A percentile compares a stretch with the other conserved stretches of the same genome.
Conservation (phyloP, 2,888 invertebrate species). For the Reticulitermes lucifugus region DNA sequence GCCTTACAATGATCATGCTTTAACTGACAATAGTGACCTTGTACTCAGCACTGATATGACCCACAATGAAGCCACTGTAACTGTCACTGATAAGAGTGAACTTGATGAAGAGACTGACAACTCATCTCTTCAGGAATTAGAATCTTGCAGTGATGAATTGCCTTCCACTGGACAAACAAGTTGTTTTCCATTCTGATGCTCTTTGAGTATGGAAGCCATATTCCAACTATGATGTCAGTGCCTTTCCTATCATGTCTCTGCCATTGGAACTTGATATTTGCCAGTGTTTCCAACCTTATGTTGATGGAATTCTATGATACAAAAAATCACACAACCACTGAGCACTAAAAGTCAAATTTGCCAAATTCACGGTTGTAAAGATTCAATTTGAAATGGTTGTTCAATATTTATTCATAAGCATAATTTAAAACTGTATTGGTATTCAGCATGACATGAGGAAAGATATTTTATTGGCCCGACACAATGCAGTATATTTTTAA, state of each 20-base stretch:
- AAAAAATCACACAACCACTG: neutral
- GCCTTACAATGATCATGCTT: neutral
- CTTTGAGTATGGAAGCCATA: neutral
- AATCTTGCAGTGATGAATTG: slow-evolving; percentile 20
- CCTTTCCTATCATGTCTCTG: slow-evolving; percentile 43
- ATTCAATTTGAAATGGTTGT: slow-evolving; percentile 5
- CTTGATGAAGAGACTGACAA: slow-evolving; percentile 8
- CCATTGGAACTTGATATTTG: slow-evolving; percentile 20
- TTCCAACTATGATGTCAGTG: slow-evolving; percentile 44
- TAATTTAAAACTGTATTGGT: neutral
- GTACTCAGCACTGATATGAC: neutral
- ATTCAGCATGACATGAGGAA: neutral
- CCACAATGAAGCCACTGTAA: slow-evolving; percentile 10
- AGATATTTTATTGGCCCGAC: slow-evolving; percentile 22
- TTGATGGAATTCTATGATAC: neutral
- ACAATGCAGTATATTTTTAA: slow-evolving; percentile 16
- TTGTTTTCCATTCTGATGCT: slow-evolving; percentile 44
- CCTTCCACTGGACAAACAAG: slow-evolving; percentile 39
- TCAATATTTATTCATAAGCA: neutral
- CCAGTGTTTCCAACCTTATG: slow-evolving; percentile 34
- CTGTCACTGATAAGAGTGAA: neutral
- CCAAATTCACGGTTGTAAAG: neutral
- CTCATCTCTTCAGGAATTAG: neutral
- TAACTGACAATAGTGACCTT: neutral
- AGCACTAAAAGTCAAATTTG: slow-evolving; percentile 14